phyloP scores from a whole-genome alignment of 37 sponge, comb jelly and placozoan species.

The Diacarnus erythraeanus region DNA sequence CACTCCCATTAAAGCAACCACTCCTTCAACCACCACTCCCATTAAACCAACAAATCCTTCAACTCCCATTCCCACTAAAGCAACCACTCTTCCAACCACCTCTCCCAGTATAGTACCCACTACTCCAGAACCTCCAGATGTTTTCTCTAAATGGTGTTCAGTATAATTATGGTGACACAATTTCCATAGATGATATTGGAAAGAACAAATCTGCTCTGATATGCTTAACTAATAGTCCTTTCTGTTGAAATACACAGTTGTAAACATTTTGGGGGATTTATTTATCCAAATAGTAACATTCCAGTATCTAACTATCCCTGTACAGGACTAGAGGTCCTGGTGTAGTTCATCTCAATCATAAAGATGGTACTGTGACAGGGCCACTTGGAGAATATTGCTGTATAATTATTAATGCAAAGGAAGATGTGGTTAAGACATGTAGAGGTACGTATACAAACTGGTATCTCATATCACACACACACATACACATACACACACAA shows the following conservation, averaged over 20 bases:
- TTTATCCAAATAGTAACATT: not conserved
- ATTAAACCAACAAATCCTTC: not conserved
- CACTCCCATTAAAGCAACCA: not conserved
- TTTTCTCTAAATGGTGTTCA: not conserved
- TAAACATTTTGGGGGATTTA: not conserved
- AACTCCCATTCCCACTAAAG: not conserved
- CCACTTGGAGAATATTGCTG: not conserved
- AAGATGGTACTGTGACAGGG: not conserved
- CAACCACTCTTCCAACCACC: not conserved
- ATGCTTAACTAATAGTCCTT: not conserved
- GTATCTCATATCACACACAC: too few relatives aligned
- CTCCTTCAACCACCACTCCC: not conserved
- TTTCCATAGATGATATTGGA: not conserved
- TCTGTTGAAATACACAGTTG: not conserved
- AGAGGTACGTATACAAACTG: too few relatives aligned
- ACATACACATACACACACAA: too few relatives aligned
- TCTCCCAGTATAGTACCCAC: not conserved
- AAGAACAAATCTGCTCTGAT: not conserved
- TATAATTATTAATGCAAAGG: not conserved
- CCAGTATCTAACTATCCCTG: not conserved
- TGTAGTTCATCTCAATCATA: not conserved
- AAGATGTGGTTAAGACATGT: too few relatives aligned
- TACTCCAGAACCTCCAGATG: not conserved
- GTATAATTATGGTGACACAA: not conserved
- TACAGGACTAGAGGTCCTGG: not conserved